Percentiles rank a stretch among this genome's conserved stretches.
phyloP scores from a whole-genome alignment of 2,113 vertebrate species.

The Macroglossus sobrinus region DNA sequence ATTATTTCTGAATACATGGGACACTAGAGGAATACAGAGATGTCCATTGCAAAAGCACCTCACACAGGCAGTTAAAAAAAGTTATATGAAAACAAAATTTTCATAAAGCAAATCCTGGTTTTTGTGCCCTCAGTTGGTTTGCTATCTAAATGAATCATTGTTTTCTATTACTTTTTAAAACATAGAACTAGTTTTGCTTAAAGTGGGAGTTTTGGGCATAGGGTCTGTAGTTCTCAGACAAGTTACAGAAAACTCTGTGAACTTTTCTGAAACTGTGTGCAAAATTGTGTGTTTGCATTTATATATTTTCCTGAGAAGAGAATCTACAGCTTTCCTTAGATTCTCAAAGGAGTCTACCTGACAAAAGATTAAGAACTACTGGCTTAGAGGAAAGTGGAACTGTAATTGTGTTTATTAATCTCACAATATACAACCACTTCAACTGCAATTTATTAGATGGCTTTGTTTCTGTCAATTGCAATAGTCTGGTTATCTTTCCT shows the following conservation, averaged over 20 bases:
- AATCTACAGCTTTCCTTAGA: neutral
- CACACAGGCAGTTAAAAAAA: neutral
- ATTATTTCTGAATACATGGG: neutral
- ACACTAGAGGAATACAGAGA: neutral
- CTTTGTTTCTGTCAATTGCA: neutral
- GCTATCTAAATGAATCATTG: constrained; percentile 45
- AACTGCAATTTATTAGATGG: neutral
- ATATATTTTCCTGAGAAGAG: neutral
- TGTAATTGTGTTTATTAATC: neutral
- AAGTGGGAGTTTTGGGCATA: constrained; percentile 28
- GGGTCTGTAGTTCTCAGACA: constrained; percentile 19
- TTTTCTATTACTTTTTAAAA: constrained; percentile 36
- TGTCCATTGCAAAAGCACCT: neutral
- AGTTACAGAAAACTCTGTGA: neutral
- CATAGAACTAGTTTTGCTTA: neutral
- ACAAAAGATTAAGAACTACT: neutral
- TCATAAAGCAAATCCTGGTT: neutral
- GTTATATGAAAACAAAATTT: constrained; percentile 6
- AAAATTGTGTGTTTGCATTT: constrained; percentile 19
- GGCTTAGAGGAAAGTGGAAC: neutral
- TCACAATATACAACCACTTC: neutral
- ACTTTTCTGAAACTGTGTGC: constrained; percentile 39
- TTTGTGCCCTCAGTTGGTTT: neutral
- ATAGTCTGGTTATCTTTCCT: neutral
- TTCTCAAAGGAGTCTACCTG: neutral